Evolutionary conservation across 64 coral and sea anemone species (phyloP).

Genomic region (Exaiptasia diaphana): DNA sequence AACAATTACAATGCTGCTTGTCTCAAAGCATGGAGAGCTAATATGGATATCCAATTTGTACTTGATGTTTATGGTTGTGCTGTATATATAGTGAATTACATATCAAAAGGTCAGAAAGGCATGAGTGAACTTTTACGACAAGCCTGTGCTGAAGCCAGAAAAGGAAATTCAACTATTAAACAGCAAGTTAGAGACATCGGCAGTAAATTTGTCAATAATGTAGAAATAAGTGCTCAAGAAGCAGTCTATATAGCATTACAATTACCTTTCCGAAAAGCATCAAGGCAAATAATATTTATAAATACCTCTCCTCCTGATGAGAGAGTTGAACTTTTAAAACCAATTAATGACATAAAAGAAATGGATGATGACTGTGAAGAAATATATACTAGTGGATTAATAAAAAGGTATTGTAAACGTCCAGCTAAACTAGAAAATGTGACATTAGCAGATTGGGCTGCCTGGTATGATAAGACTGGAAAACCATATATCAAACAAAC

Average conservation of each 20-base stretch:
- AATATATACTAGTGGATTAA: conserved; percentile 55
- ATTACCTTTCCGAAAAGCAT: conserved; percentile 24
- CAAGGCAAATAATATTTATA: conserved; percentile 39
- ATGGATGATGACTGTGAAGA: conserved; percentile 62
- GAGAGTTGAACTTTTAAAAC: conserved; percentile 45
- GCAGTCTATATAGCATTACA: conserved; percentile 33
- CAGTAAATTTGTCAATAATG: conserved; percentile 39
- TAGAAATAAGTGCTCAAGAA: conserved; percentile 48
- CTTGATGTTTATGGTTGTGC: conserved; percentile 75
- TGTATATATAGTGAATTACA: conserved; percentile 79
- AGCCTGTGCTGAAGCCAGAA: conserved; percentile 34
- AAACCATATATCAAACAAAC: conserved; percentile 62
- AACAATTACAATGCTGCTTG: conserved; percentile 61
- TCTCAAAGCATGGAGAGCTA: conserved; percentile 67
- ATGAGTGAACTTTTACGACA: conserved; percentile 72
- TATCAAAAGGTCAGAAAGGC: conserved; percentile 85
- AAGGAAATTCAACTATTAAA: conserved; percentile 31
- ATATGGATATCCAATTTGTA: conserved; percentile 75
- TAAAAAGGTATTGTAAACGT: conserved; percentile 59
- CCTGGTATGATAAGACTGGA: conserved; percentile 65
- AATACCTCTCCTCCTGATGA: conserved; percentile 50
- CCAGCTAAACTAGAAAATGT: conserved; percentile 58
- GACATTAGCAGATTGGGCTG: conserved; percentile 60
- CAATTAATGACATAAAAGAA: conserved; percentile 42
- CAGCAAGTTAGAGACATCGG: conserved; percentile 30